Conservation (phyloP, 2,113 vertebrate species). For the Phocoena sinus region DNA sequence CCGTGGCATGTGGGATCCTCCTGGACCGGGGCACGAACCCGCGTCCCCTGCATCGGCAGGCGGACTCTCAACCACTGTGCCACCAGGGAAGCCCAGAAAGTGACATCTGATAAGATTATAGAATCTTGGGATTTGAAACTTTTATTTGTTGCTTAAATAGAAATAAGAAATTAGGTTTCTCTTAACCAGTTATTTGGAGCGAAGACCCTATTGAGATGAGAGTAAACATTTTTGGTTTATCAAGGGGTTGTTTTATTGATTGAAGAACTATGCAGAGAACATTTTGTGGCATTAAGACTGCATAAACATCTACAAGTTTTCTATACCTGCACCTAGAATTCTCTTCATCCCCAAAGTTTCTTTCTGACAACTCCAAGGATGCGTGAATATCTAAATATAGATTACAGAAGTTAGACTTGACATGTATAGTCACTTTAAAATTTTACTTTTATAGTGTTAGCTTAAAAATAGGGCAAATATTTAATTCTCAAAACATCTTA, state of each 20-base stretch:
- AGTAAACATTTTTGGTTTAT: neutral
- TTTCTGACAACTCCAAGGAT: neutral
- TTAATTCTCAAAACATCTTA: constrained; percentile 2
- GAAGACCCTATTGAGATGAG: neutral
- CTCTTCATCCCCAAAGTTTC: neutral
- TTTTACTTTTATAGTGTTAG: neutral
- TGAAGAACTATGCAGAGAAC: neutral
- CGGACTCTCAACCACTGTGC: no score
- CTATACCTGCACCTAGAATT: neutral
- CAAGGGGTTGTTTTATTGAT: neutral
- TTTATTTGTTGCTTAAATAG: neutral
- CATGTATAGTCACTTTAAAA: neutral
- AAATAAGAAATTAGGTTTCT: constrained; percentile 1
- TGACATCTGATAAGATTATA: neutral
- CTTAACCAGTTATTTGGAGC: neutral
- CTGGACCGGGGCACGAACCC: no score
- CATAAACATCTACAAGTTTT: neutral
- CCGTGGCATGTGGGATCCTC: no score
- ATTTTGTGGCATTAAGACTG: neutral
- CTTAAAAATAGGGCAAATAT: neutral
- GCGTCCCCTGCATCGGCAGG: no score
- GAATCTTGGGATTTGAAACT: neutral
- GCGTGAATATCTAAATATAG: neutral
- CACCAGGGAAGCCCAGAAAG: neutral
- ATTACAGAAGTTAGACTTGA: neutral